Evolutionary conservation across 2,888 invertebrate genomes (phyloP).

Genomic region (Spisula subtruncata): DNA sequence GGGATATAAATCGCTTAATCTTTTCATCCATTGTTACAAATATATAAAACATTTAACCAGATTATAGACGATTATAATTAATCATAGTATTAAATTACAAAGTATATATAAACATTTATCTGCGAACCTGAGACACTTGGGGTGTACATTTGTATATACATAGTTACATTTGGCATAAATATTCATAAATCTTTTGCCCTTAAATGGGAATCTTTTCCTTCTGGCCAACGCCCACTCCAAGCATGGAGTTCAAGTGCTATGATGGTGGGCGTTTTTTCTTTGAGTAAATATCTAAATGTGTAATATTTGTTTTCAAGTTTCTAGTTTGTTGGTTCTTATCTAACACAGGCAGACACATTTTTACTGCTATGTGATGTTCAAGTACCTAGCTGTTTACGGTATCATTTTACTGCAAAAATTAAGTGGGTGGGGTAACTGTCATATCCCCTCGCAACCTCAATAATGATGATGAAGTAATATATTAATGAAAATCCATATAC

Average conservation of each 20-base stretch:
- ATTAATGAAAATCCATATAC: too few species aligned
- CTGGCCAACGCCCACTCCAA: neutral
- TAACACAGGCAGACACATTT: neutral
- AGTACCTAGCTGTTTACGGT: neutral
- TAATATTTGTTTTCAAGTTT: neutral
- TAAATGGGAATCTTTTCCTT: neutral
- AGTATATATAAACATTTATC: slow-evolving; percentile 17
- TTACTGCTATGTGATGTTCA: neutral
- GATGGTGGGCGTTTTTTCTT: neutral
- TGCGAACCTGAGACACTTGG: neutral
- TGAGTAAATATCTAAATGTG: neutral
- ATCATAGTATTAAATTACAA: slow-evolving; percentile 36
- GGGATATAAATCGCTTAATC: neutral
- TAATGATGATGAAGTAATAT: neutral
- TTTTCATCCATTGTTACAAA: slow-evolving; percentile 18
- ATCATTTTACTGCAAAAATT: neutral
- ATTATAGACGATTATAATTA: slow-evolving; percentile 33
- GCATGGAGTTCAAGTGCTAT: neutral
- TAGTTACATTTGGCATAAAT: neutral
- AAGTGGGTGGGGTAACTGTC: slow-evolving; percentile 12
- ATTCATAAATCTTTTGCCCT: neutral
- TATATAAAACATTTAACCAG: slow-evolving; percentile 24
- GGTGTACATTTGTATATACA: neutral
- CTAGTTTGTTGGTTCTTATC: neutral
- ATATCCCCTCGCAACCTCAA: neutral